These are phyloP conservation scores for Nansenia antarctica DNA, from an alignment of 2,113 vertebrate species.

Conservation along the genomic window DNA sequence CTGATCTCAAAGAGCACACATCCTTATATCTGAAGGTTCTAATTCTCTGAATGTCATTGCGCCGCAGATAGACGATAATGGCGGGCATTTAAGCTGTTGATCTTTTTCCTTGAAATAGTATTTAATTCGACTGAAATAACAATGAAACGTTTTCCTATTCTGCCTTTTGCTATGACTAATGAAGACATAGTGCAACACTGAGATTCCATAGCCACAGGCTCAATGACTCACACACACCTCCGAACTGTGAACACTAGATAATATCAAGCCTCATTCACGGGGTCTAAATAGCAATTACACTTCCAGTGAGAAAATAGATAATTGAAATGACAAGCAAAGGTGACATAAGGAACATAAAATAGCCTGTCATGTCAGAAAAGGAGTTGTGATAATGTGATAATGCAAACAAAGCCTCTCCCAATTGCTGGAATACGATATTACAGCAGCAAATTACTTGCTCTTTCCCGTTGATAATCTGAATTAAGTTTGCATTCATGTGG, in stretches of 20 bases:
- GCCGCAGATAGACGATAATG: background rate
- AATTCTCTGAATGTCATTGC: background rate
- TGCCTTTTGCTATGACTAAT: background rate
- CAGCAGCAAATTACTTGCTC: background rate
- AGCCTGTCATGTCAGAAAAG: background rate
- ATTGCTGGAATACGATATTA: background rate
- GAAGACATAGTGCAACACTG: background rate
- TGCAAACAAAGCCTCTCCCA: background rate
- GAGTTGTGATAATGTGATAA: background rate
- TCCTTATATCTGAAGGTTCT: background rate
- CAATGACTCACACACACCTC: background rate
- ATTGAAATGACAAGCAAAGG: slow-evolving; percentile 9
- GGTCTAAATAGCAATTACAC: background rate
- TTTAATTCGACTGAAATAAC: background rate
- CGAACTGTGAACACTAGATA: background rate
- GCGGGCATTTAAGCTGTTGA: background rate
- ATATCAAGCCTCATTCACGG: background rate
- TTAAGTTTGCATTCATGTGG: background rate
- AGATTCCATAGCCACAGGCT: background rate
- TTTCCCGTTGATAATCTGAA: background rate
- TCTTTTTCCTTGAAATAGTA: background rate
- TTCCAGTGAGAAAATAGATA: background rate
- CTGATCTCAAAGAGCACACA: background rate
- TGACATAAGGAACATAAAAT: background rate
- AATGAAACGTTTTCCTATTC: background rate